Evolutionary conservation across 2,888 invertebrate species (phyloP), one percentile per base, ranked within the genome.

Genomic region (Tribolium freemani): DNA sequence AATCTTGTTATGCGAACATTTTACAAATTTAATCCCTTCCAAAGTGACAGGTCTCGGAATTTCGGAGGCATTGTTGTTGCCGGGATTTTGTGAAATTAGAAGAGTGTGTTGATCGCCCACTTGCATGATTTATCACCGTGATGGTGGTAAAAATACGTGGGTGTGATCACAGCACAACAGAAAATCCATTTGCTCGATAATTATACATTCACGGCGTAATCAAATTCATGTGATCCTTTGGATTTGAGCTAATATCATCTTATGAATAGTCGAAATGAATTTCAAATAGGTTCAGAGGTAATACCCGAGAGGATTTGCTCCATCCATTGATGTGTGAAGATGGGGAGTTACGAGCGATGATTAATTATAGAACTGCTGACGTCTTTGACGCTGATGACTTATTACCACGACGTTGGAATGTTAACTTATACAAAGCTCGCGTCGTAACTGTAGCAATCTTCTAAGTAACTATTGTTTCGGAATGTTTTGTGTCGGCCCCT

Each of bases 301-400:
- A 69, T 60, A 68, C 74, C 69, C 71, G 48, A 38, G 71, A 74
- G 74, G 72, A 69, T 74, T 72, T 67, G 66, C 69, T 78, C 77
- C 80, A 70, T 75, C 77, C 78, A 79, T 76, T 79, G 79, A 79
- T 77, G 77, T 74, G 75, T 76, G 79, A 77, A 75, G 71, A 75
- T 69, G 77, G 75, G 77, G 76, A 77, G 80, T 79, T 79, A 74
- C 79, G 74, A 75, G 78, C 77, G 78, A 85, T 84, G 85, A 85
- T 85, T 85, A 85, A 85, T 85, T 84, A 81, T 83, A 78, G 71
- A 78, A 79, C 76, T 82, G 83, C 78, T 81, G 81, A 84, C 84
- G 83, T 81, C 82, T 81, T 70, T 79, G 83, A 81, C 82, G 82
- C 81, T 84, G 83, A 84, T 84, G 83, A 84, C 84, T 84, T 84